Evolutionary conservation across 2,888 invertebrate genomes (phyloP).

Genomic region (Steinernema hermaphroditum): DNA sequence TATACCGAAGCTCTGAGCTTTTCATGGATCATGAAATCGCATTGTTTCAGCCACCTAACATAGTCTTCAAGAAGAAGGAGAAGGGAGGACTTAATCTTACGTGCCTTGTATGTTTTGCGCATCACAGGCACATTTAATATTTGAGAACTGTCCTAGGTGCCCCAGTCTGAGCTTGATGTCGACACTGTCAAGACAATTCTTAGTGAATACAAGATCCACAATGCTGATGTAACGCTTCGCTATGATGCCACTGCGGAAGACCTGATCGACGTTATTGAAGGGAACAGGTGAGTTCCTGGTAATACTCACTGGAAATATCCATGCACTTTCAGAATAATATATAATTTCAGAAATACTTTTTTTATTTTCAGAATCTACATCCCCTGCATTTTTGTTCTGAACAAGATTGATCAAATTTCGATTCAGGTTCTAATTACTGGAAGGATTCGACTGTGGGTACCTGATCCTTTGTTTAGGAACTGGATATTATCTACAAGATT

Average conservation of each 20-base stretch:
- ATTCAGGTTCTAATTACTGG: conserved; percentile 68
- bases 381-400: conserved; percentile 95
- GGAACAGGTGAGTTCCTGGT: conserved; percentile 75
- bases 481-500: conserved; percentile 95
- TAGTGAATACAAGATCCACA: conserved; percentile 96
- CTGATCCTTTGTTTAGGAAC: conserved; percentile 74
- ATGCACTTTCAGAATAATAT: background rate
- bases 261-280: conserved; percentile 95
- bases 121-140: conserved; percentile 83
- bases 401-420: conserved; percentile 85
- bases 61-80: conserved; percentile 91
- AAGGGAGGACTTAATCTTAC: conserved; percentile 98
- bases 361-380: conserved; percentile 78
- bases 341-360: background rate
- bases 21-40: background rate
- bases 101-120: conserved; percentile 77
- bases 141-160: conserved; percentile 71
- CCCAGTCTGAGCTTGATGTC: conserved; percentile 88
- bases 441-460: conserved; percentile 33
- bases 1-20: background rate
- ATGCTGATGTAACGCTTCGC: conserved; percentile 88
- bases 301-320: background rate
- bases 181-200: conserved; percentile 94
- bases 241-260: conserved; percentile 96
- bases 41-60: conserved; percentile 80